These are phyloP conservation scores for Phainopepla nitens DNA, from an alignment of 2,113 vertebrate genomes.

Conservation along the genomic window DNA sequence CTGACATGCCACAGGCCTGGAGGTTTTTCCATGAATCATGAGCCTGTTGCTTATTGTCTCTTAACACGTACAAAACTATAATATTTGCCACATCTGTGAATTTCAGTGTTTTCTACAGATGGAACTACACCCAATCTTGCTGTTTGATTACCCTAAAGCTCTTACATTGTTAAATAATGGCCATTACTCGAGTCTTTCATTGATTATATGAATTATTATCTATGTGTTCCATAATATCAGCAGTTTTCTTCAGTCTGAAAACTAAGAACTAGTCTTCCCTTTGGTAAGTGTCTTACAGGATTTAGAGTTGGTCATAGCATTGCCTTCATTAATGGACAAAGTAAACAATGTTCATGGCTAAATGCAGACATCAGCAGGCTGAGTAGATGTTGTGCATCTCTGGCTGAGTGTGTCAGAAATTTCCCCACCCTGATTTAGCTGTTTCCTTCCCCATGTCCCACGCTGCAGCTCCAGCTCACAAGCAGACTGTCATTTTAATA, in stretches of 20 bases:
- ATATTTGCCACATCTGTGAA: background rate
- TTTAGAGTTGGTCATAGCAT: background rate
- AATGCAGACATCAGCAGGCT: background rate
- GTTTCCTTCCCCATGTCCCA: background rate
- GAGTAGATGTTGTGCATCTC: background rate
- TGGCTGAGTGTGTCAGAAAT: background rate
- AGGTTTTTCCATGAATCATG: background rate
- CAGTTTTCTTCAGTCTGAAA: background rate
- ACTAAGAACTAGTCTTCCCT: background rate
- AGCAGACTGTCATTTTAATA: background rate
- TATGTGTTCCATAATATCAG: background rate
- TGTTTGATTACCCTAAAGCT: background rate
- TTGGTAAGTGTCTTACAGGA: background rate
- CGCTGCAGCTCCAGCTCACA: background rate
- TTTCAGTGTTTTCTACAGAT: background rate
- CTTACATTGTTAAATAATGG: background rate
- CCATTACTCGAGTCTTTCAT: background rate
- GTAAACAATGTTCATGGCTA: background rate
- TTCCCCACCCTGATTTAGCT: background rate
- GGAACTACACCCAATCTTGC: background rate
- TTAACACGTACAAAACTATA: background rate
- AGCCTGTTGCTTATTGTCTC: background rate
- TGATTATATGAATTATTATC: background rate
- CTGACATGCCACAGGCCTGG: background rate
- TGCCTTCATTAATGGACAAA: background rate